Evolutionary conservation across 1,140 invertebrate species (phyloP), one percentile per base, ranked within the genome.

Genomic region (Panulirus ornatus): DNA sequence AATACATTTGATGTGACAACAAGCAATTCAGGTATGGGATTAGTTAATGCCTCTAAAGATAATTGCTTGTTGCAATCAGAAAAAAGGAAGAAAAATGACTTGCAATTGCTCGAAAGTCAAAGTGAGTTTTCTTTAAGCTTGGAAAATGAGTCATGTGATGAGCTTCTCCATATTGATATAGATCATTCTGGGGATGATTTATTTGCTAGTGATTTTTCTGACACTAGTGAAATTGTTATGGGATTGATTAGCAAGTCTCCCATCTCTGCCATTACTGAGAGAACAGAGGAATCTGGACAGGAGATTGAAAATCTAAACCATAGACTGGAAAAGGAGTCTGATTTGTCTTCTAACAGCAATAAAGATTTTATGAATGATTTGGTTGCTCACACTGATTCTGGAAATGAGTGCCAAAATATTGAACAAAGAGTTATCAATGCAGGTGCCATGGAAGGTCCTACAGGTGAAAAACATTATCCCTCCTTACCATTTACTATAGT

Each of bases 191-290:
- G 16, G 6, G 40, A 86, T 54, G 84, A 86, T n/a, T 14, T 83
- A 27, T 83, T 73, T 51, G 42, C n/a, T 34, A 71, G 27, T 16
- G 70, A 76, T n/a, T 54, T 86, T 8, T 86, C 84, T 38, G 84
- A 86, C 6, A 44, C 47, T 27, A 86, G 84, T 75, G 84, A 86
- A 47, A 51, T 86, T 44, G 73, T 86, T 27, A 1, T 86, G 14
- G 84, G 63, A 40, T 73, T 86, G 8, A 54, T 76, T 19, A 86
- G 84, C 47, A 75, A 86, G n/a, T 86, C 84, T 44, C 84, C 84
- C 0, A 86, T 86, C 16, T 86, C 84, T 36, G 84, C 84, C 19
- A 86, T 86, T 27, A 86, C 84, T 6, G 84, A 86, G 70, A 86
- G 84, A 75, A 86, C 84, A n/a, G 84, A 86, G 54, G 84, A 86